Evolutionary conservation across 1,140 invertebrate genomes (phyloP), one percentile per base, ranked within the genome.

Genomic region (Cydia amplana): DNA sequence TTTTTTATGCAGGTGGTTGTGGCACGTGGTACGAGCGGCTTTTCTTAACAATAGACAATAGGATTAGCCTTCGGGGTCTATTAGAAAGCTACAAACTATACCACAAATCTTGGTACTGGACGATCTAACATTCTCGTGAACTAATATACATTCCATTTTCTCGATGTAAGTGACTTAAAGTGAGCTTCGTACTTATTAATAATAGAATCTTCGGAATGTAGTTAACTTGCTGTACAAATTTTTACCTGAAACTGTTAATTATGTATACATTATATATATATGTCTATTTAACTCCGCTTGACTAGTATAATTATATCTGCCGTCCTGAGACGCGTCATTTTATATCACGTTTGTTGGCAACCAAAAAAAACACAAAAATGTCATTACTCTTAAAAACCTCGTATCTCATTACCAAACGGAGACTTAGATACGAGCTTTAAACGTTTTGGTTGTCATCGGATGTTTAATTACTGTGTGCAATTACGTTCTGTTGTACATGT

Each of bases 181-280:
- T 91, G 88, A 87, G 88, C 88, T 88, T 85, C 81, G 91, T 92
- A 92, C 91, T 92, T 92, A 91, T 75, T 80, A 80, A 74, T 83
- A 80, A 73, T 74, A 75, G 74, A 75, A 60, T 76, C 75, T 28
- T 70, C 43, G 3, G 28, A 20, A 25, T 65, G 36, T 63, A 75
- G 65, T 70, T 32, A 76, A 43, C 40, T 73, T 64, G 63, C 55
- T 77, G 75, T 77, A 77, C 72, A 74, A 77, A 77, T 67, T 49
- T 73, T 60, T 64, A 74, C 72, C 43, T 74, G 43, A 46, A 74
- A 75, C 76, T 78, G 49, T 55, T 76, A 74, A 78, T 63, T 73
- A 73, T 73, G 25, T 73, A 43, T 73, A 51, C 72, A 18, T 46
- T 0, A 3, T 25, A 25, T 3, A 25, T 25, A 51, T 73, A 72